Conservation (phyloP, 30 jellyfish, hydroid and myxozoan genomes). For the Turritopsis dohrnii region DNA sequence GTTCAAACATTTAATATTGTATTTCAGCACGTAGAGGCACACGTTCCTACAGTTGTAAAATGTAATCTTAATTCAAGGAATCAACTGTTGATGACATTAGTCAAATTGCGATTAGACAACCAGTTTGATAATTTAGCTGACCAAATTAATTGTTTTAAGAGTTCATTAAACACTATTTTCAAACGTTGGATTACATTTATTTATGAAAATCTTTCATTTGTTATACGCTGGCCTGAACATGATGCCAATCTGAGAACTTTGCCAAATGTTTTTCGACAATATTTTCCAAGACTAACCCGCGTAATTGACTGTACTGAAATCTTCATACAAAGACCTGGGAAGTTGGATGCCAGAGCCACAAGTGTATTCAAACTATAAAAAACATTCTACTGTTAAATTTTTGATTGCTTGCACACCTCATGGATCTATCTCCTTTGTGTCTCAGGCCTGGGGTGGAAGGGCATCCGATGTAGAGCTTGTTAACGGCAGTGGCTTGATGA, state of each 20-base stretch:
- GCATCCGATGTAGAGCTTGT: conserved; percentile 11
- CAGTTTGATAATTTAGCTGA: conserved; percentile 22
- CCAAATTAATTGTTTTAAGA: background rate
- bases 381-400: too few species aligned
- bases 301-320: conserved; percentile 16
- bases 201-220: too few species aligned
- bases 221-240: conserved; percentile 19
- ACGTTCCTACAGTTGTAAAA: conserved; percentile 12
- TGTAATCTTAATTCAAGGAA: background rate
- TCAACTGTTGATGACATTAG: background rate
- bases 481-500: conserved; percentile 8
- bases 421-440: conserved; percentile 2
- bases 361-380: conserved; percentile 8
- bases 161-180: conserved; percentile 5
- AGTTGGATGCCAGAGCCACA: conserved; percentile 16
- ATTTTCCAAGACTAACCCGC: conserved; percentile 21
- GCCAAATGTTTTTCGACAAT: conserved; percentile 20
- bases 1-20: conserved; percentile 8
- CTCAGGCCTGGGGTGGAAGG: background rate
- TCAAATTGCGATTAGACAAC: too few species aligned
- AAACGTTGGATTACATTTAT: conserved; percentile 12
- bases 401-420: background rate
- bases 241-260: conserved; percentile 16
- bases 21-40: background rate
- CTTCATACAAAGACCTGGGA: conserved; percentile 16